Base-by-base conservation (phyloP, 2,797 vertebrate species). In the Dallia pectoralis region DNA sequence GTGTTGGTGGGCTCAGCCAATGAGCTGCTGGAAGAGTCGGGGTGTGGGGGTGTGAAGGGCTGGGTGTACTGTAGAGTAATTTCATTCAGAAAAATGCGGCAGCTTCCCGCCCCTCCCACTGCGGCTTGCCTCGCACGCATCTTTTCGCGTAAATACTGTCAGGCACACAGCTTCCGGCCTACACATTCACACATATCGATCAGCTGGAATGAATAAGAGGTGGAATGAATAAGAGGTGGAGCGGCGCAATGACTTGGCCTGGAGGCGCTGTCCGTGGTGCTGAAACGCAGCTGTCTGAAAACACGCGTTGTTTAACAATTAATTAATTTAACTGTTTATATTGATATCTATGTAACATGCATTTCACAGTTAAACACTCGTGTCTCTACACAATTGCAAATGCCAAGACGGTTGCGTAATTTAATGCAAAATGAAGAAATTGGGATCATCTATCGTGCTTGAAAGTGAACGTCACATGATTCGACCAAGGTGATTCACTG, bases 31-130 rank as follows among this genome's bases (percentile, higher is more conserved):
- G 71, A 49, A 15, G 70, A 78, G 59, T 63, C 62, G 6, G 61
- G 81, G 79, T 78, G 71, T 40, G 59, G 53, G 49, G 79, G 77
- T 48, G 76, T 66, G 67, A 61, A 78, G 51, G n/a, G n/a, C n/a
- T n/a, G 74, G 77, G 44, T 3, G 29, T 79, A 32, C 33, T 14
- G 49, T 78, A 89, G 86, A 86, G 91, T 93, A 88, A 91, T 93
- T 94, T 91, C 93, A 94, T 94, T 94, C 93, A 94, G 90, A 94
- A 94, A 93, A 94, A 93, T 93, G 88, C 93, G 91, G 93, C 93
- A 94, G 87, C 87, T 82, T 73, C 27, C 78, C 3, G 88, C 90
- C 88, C 91, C 92, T 86, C 93, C 93, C 92, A 94, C 88, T 94
- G 93, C 93, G 92, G 92, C 87, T 87, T 78, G 86, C 76, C 76